Base-by-base conservation (phyloP, 2,113 vertebrate species). In the Mus spicilegus region DNA sequence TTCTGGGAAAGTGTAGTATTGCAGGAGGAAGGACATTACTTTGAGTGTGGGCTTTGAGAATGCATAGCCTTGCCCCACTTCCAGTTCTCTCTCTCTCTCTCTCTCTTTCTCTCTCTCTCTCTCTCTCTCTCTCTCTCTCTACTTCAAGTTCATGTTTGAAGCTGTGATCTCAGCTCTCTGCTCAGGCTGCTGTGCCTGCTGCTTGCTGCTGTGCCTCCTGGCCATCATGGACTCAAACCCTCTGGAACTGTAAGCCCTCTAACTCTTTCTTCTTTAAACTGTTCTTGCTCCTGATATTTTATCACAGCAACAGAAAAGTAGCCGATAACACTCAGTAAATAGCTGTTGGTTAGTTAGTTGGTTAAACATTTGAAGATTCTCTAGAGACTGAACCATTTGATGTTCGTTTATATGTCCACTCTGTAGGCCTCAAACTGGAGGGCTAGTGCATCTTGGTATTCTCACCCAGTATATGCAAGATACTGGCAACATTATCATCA, bases 401-500 rank as follows among this genome's bases (percentile, higher is more conserved):
- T 65, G 2, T 70, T 65, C 58, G 28, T 69, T 28, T 75, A 3
- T 9, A 19, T 56, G 51, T 86, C 65, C 36, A 39, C 96, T 49
- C 92, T 77, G 30, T 84, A 98, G 98, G 81, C 95, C 61, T 97
- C 97, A n/a, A 80, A 91, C 6, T 14, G 97, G 20, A 96, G 87
- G 16, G 76, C 97, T 0, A 0, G 94, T 0, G 95, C 97, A 92
- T 97, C 98, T 0, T 99, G 99, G 99, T 99, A 99, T 96, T 98
- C 93, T 49, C 98, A 98, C 54, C 97, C 98, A 0, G 97, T 98
- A 1, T 99, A 99, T 3, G 61, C 98, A 14, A 98, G 99, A 78
- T 99, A 99, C 98, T 99, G 99, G 99, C 98, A 98, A 58, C 99
- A 99, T 98, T 99, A 99, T 89, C 98, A 96, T 89, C 98, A 99